phyloP scores from a whole-genome alignment of 2,113 vertebrate genomes.

The Hassar affinis region DNA sequence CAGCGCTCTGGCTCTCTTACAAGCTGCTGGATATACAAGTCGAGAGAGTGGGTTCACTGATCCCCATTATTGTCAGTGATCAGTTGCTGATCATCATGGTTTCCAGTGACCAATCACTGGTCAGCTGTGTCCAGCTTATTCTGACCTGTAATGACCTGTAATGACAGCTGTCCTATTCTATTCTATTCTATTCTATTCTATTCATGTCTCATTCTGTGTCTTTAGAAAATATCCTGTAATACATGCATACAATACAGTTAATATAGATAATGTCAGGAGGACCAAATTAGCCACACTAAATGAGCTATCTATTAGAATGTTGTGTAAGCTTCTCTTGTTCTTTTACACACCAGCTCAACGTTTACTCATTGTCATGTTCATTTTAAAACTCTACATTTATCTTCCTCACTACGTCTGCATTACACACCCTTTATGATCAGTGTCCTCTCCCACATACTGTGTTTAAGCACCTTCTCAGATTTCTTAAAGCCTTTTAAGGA shows the following conservation, averaged over 20 bases:
- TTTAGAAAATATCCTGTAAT: neutral
- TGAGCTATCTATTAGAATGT: neutral
- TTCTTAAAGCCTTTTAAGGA: constrained; percentile 58
- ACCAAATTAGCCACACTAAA: neutral
- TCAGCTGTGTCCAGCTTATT: neutral
- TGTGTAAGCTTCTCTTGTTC: neutral
- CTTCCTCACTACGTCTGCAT: too few relatives aligned
- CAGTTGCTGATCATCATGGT: neutral
- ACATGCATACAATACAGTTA: neutral
- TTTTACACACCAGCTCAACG: neutral
- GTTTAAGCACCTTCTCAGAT: neutral
- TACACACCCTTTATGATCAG: neutral
- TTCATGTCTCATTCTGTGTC: neutral
- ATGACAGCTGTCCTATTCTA: neutral
- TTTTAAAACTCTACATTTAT: neutral
- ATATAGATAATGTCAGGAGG: neutral
- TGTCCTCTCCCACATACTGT: too few relatives aligned
- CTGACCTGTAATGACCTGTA: too few relatives aligned
- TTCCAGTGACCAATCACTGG: neutral
- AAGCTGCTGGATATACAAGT: neutral
- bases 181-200: neutral
- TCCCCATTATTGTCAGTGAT: neutral
- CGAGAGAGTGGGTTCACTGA: neutral
- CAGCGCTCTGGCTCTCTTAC: neutral
- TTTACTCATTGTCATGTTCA: neutral